These are phyloP conservation scores for Drosophila setifemur DNA, from an alignment of 1,140 invertebrate genomes.

Conservation along the genomic window DNA sequence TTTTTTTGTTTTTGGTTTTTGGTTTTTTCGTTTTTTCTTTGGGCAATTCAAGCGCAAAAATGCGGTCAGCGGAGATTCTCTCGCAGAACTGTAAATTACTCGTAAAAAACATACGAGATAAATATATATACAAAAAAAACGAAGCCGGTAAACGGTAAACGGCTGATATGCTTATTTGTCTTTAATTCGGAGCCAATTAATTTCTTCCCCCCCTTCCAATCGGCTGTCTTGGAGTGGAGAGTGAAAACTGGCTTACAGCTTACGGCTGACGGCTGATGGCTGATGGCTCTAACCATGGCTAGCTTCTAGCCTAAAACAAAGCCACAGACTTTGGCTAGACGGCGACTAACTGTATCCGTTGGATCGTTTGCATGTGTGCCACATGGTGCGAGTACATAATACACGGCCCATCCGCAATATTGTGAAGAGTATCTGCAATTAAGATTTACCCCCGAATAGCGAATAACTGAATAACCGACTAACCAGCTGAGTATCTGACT, in stretches of 20 bases:
- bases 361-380: background rate
- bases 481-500: too few relatives aligned
- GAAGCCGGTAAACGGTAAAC: slow-evolving; percentile 50
- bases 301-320: too few relatives aligned
- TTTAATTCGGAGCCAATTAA: slow-evolving; percentile 74
- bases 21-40: background rate
- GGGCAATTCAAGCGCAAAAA: slow-evolving; percentile 63
- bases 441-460: background rate
- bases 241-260: slow-evolving; percentile 19
- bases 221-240: slow-evolving; percentile 1
- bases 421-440: slow-evolving; percentile 5
- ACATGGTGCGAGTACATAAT: background rate
- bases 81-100: slow-evolving; percentile 70
- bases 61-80: slow-evolving; percentile 68
- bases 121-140: slow-evolving; percentile 4
- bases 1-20: background rate
- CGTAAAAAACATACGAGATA: background rate
- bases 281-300: background rate
- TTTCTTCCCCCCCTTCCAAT: slow-evolving; percentile 55
- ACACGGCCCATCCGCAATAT: too few relatives aligned
- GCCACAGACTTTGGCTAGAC: too few relatives aligned
- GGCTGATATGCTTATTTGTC: slow-evolving; percentile 64
- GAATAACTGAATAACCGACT: too few relatives aligned
- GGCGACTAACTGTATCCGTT: background rate
- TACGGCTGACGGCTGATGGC: background rate